A percentile compares a stretch with the other conserved stretches of the same genome.
Conservation (phyloP, 53 echinoderm and acorn worm species). For the Patiria pectinifera region DNA sequence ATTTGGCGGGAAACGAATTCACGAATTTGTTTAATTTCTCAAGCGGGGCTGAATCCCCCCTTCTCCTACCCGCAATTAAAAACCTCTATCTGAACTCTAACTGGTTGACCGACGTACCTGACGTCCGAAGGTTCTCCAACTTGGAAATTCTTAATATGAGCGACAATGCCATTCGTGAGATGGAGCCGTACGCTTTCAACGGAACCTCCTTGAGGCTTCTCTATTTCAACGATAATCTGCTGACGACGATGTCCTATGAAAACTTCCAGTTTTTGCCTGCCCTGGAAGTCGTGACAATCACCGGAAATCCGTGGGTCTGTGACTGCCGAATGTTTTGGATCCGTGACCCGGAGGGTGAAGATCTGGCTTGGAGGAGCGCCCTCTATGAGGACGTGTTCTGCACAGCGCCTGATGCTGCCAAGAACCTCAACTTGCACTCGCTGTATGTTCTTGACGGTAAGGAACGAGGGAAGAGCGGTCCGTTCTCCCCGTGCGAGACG, state of each 20-base stretch:
- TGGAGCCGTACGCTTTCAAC: slow-evolving; percentile 48
- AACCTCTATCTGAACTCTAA: slow-evolving; percentile 26
- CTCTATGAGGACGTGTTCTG: slow-evolving; percentile 26
- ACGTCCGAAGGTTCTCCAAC: slow-evolving; percentile 4
- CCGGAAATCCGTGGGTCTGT: slow-evolving; percentile 37
- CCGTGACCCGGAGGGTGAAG: slow-evolving; percentile 1
- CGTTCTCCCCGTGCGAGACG: slow-evolving; percentile 37
- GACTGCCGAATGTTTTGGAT: slow-evolving; percentile 45
- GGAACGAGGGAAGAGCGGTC: not conserved
- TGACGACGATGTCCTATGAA: slow-evolving; percentile 43
- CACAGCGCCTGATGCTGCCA: slow-evolving; percentile 6
- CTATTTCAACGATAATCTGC: slow-evolving; percentile 26
- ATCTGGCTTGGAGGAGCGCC: slow-evolving; percentile 15
- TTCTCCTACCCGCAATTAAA: slow-evolving; percentile 11
- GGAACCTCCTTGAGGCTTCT: slow-evolving; percentile 32
- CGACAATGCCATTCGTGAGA: not conserved
- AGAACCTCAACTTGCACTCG: slow-evolving; percentile 1
- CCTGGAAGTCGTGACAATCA: slow-evolving; percentile 26
- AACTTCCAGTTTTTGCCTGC: slow-evolving; percentile 31
- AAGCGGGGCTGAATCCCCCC: not conserved
- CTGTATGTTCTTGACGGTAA: not conserved
- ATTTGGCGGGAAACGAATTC: slow-evolving; percentile 40
- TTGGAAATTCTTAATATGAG: slow-evolving; percentile 36
- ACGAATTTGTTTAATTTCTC: slow-evolving; percentile 16
- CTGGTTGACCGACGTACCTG: slow-evolving; percentile 1